These are phyloP conservation scores for Myrmophylax atrothorax DNA, from an alignment of 2,113 vertebrate species.

Conservation along the genomic window DNA sequence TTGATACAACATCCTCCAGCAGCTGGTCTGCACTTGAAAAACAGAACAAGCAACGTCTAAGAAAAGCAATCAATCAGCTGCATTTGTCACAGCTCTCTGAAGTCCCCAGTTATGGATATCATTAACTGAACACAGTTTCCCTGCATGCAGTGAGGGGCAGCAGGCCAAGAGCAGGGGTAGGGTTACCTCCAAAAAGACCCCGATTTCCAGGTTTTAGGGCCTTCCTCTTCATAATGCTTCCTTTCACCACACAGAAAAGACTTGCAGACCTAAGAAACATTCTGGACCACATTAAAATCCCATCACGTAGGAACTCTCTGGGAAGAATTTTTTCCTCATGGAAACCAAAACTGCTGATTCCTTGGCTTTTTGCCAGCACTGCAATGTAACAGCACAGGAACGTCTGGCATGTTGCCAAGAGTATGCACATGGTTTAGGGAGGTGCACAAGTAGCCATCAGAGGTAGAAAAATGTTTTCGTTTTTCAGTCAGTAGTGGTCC, in stretches of 20 bases:
- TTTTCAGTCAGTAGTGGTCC: not conserved
- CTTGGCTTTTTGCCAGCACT: not conserved
- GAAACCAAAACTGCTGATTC: not conserved
- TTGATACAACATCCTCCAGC: not conserved
- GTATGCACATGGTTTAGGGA: not conserved
- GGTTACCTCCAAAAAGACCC: not conserved
- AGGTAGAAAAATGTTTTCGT: not conserved
- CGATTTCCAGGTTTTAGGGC: not conserved
- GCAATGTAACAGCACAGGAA: not conserved
- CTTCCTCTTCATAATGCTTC: not conserved
- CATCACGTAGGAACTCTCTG: not conserved
- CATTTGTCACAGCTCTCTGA: slow-evolving; percentile 5
- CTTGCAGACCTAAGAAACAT: not conserved
- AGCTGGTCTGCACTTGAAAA: slow-evolving; percentile 32
- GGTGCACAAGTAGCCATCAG: not conserved
- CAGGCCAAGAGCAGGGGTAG: not conserved
- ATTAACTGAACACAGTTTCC: not conserved
- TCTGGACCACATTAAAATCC: slow-evolving; percentile 7
- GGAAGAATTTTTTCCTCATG: not conserved
- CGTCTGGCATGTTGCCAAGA: not conserved
- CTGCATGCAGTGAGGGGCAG: not conserved
- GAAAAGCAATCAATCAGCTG: slow-evolving; percentile 29
- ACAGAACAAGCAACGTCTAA: not conserved
- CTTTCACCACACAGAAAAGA: not conserved
- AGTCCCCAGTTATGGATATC: not conserved